Base-by-base conservation (phyloP, 2,113 vertebrate species). In the Oxyura jamaicensis region DNA sequence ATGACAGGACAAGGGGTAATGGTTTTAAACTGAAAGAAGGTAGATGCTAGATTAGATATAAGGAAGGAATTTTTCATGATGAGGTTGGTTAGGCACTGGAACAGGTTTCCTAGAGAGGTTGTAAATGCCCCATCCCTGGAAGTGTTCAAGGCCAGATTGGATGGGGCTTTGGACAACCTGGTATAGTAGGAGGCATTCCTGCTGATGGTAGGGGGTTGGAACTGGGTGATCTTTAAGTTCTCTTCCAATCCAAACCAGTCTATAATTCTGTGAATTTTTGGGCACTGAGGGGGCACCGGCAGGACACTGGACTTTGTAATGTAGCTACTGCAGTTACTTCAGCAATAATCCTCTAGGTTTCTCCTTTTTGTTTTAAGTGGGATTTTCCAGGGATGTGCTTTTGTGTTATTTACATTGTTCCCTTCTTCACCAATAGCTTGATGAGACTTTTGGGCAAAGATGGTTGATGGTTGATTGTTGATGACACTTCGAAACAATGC, bases 301-400 rank as follows among this genome's bases (percentile, higher is more conserved):
- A n/a, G 10, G 55, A 28, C 25, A 41, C 10, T 3, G 2, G 21
- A 21, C 80, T 26, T 48, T 83, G 50, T n/a, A 22, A 21, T 58
- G 29, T 62, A 41, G 39, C 22, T 77, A 13, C 15, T 83, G 35
- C 5, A 22, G 15, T 77, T 71, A 29, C 11, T 74, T 59, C 29
- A 35, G 3, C 33, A 46, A 19, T 0, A 0, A 23, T 8, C 15
- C 10, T 58, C 21, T 21, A 23, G 12, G 7, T 44, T 73, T 91
- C 14, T 36, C 13, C 29, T 66, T 63, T 11, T 6, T 5, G 78
- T 55, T 11, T 6, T 6, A 81, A 48, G 23, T 10, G 7, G 78
- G 44, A 26, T 52, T 93, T 35, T 29, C 69, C 21, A 60, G 44
- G 28, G 62, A 23, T 22, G 15, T 73, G 39, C 9, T 80, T 90